Evolutionary conservation across 2,797 vertebrate genomes (phyloP).

Genomic region (Platalea minor): DNA sequence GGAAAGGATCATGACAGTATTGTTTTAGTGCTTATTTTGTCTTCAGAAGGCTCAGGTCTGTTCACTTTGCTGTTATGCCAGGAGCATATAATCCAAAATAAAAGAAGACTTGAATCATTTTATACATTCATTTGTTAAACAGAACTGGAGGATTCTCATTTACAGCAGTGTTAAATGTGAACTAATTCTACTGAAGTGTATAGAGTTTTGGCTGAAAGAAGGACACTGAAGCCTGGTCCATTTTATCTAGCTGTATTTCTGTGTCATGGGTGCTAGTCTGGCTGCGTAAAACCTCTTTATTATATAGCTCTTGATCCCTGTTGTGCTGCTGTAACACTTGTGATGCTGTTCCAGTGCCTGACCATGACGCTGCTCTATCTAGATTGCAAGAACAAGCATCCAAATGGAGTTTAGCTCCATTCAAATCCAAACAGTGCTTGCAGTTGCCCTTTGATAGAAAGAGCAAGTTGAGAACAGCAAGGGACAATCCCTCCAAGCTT

Average conservation of each 20-base stretch:
- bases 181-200: not conserved
- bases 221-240: not conserved
- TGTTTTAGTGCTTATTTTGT: conserved; percentile 10
- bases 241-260: not conserved
- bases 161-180: not conserved
- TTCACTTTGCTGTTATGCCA: not conserved
- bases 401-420: not conserved
- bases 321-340: not conserved
- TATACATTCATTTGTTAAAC: not conserved
- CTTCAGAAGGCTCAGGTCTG: not conserved
- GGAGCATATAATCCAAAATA: not conserved
- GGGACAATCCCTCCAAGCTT: not conserved
- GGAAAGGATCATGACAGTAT: not conserved
- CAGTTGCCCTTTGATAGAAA: not conserved
- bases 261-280: not conserved
- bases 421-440: not conserved
- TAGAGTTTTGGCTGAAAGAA: not conserved
- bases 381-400: not conserved
- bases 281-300: not conserved
- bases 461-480: not conserved
- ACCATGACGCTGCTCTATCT: not conserved
- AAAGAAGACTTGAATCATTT: not conserved
- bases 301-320: not conserved
- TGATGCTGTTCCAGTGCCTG: not conserved
- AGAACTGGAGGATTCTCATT: not conserved